A percentile compares a stretch with the other conserved stretches of the same genome.
Evolutionary conservation across 2,113 vertebrate species (phyloP).

Genomic region (Ginglymostoma cirratum): DNA sequence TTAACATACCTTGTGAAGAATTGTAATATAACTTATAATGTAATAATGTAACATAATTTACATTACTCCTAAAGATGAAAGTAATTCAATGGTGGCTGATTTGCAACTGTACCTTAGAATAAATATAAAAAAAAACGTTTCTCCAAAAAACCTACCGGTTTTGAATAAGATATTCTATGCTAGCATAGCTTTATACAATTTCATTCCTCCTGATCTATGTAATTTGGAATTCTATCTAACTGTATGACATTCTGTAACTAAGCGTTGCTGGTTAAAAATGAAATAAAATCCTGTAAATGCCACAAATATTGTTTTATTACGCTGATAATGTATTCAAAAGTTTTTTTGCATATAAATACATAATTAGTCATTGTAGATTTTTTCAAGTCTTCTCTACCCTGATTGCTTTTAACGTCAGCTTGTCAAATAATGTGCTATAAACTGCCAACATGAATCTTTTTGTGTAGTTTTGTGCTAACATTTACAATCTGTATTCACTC

Average conservation of each 20-base stretch:
- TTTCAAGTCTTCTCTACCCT: slow-evolving; percentile 15
- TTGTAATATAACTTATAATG: neutral
- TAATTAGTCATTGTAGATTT: slow-evolving; percentile 29
- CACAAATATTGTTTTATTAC: neutral
- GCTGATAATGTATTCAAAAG: neutral
- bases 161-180: neutral
- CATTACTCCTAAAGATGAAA: neutral
- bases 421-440: slow-evolving; percentile 37
- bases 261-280: neutral
- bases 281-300: neutral
- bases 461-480: slow-evolving; percentile 38
- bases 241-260: neutral
- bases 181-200: neutral
- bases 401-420: slow-evolving; percentile 36
- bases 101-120: neutral
- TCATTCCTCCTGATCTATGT: neutral
- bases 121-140: neutral
- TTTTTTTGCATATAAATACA: slow-evolving; percentile 36
- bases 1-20: neutral
- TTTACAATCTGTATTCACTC: slow-evolving; percentile 37
- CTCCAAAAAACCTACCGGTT: neutral
- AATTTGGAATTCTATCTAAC: neutral
- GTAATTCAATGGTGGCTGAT: neutral
- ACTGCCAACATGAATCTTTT: slow-evolving; percentile 37
- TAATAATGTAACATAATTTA: neutral